These are phyloP conservation scores for Monarcha castaneiventris DNA, from an alignment of 2,113 vertebrate genomes.

Conservation along the genomic window DNA sequence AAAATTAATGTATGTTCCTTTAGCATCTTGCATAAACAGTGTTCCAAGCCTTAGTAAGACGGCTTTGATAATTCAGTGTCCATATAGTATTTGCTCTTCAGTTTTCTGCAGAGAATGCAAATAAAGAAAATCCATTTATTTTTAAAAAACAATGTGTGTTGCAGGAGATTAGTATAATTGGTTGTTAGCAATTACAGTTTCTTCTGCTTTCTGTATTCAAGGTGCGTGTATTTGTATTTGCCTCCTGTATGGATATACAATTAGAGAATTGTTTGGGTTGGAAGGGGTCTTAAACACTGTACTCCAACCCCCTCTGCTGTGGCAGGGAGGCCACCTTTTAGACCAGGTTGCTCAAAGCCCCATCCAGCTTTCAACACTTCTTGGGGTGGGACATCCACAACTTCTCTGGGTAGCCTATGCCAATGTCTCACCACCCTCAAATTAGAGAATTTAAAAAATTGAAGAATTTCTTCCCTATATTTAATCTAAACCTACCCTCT, in stretches of 20 bases:
- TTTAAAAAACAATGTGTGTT: not conserved
- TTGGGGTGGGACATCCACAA: fast-evolving
- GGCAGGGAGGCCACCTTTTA: no score
- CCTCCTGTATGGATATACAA: not conserved
- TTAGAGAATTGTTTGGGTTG: not conserved
- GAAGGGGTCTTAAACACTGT: not conserved
- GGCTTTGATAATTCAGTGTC: not conserved
- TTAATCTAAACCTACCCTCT: not conserved
- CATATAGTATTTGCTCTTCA: not conserved
- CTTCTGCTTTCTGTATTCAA: not conserved
- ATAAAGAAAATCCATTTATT: not conserved
- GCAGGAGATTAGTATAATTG: not conserved
- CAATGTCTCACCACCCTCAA: not conserved
- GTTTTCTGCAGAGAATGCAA: not conserved
- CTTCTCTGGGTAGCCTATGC: not conserved
- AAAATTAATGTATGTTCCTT: not conserved
- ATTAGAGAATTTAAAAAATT: not conserved
- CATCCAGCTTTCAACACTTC: not conserved
- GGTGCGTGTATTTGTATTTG: not conserved
- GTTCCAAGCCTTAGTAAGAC: not conserved
- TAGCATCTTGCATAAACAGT: not conserved
- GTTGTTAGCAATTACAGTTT: not conserved
- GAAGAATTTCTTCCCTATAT: not conserved
- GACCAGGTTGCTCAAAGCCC: not conserved
- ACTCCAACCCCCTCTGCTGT: not conserved